A percentile compares a stretch with the other conserved stretches of the same genome.
Evolutionary conservation across 2,113 vertebrate genomes (phyloP).

Genomic region (Meleagris gallopavo): DNA sequence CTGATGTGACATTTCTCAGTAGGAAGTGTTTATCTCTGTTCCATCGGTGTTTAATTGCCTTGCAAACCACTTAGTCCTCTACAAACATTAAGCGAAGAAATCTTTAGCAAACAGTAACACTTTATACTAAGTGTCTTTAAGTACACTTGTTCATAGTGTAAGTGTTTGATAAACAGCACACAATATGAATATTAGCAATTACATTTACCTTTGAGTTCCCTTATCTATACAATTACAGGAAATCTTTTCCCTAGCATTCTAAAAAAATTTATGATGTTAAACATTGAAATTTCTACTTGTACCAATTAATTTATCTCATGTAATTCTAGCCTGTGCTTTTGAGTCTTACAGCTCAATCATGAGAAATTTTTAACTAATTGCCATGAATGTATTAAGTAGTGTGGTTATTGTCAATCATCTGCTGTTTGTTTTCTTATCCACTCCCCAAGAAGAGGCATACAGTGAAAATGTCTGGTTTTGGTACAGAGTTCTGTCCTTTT

Average conservation of each 20-base stretch:
- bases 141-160: background rate
- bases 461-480: background rate
- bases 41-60: constrained; percentile 66
- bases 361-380: background rate
- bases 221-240: background rate
- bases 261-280: background rate
- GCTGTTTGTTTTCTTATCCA: background rate
- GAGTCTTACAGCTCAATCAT: background rate
- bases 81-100: constrained; percentile 46
- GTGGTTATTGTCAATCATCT: background rate
- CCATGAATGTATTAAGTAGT: background rate
- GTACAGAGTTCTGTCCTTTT: background rate
- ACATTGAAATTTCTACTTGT: background rate
- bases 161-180: constrained; percentile 16
- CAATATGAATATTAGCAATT: background rate
- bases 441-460: background rate
- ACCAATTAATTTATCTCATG: background rate
- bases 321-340: background rate
- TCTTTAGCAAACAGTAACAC: constrained; percentile 45
- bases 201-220: background rate
- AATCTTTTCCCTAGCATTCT: background rate
- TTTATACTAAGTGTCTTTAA: constrained; percentile 49
- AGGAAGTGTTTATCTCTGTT: constrained; percentile 64
- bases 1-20: constrained; percentile 67
- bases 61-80: constrained; percentile 59